Evolutionary conservation across 2,797 vertebrate species (phyloP).

Genomic region (Botia kubotai): DNA sequence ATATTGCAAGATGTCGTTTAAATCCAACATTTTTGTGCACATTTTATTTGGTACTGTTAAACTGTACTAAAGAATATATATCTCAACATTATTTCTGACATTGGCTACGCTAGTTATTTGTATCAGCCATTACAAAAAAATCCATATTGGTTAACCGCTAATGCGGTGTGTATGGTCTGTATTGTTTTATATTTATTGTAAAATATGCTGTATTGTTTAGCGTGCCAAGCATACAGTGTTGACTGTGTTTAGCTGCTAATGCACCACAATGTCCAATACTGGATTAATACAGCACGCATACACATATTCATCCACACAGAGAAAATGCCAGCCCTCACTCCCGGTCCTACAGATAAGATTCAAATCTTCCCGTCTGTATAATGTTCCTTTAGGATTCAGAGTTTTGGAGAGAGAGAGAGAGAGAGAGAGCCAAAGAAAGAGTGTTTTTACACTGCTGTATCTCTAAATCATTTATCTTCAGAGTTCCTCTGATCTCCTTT

Average conservation of each 20-base stretch:
- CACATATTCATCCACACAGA: conserved; percentile 15
- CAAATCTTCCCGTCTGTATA: conserved; percentile 24
- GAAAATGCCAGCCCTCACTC: conserved; percentile 9
- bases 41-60: background rate
- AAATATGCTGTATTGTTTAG: background rate
- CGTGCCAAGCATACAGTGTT: background rate
- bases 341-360: conserved; percentile 31
- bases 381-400: conserved; percentile 3
- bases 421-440: background rate
- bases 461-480: conserved; percentile 45
- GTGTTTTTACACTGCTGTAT: conserved; percentile 34
- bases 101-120: conserved; percentile 4
- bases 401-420: conserved; percentile 36
- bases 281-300: background rate
- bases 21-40: background rate
- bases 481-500: background rate
- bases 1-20: background rate
- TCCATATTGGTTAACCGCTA: background rate
- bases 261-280: conserved; percentile 8
- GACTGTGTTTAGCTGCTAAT: conserved; percentile 1
- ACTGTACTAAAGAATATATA: background rate
- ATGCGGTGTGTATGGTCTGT: background rate
- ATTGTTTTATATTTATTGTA: background rate
- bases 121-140: conserved; percentile 18
- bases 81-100: background rate